A percentile compares a stretch with the other conserved stretches of the same genome.
Evolutionary conservation across 2,888 invertebrate species (phyloP).

Genomic region (Drosophila putrida): DNA sequence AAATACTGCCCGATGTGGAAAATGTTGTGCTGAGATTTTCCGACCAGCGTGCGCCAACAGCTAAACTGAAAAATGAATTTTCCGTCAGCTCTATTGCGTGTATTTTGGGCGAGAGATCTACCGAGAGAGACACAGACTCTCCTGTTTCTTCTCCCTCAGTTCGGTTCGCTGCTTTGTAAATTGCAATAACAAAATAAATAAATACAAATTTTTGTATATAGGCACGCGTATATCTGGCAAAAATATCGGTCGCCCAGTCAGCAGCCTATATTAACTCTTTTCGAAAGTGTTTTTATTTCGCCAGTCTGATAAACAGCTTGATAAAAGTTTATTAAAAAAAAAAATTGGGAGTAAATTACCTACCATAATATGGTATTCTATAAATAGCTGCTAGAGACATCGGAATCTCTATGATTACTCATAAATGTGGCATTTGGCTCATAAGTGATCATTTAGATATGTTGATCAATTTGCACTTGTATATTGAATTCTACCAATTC

Average conservation of each 20-base stretch:
- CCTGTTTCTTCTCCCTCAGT: not conserved
- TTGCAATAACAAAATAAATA: slow-evolving; percentile 70
- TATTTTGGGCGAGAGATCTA: slow-evolving; percentile 53
- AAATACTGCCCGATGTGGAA: slow-evolving; percentile 77
- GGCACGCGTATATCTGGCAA: slow-evolving; percentile 50
- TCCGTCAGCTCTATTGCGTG: slow-evolving; percentile 29
- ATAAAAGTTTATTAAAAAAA: not conserved
- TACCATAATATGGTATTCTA: slow-evolving; percentile 18
- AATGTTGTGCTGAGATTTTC: slow-evolving; percentile 66
- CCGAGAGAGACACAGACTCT: slow-evolving; percentile 1
- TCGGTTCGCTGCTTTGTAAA: slow-evolving; percentile 56
- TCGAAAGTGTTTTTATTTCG: slow-evolving; percentile 41
- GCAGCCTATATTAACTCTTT: slow-evolving; percentile 18
- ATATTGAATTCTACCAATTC: not conserved
- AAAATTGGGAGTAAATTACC: slow-evolving; percentile 31
- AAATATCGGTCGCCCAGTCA: slow-evolving; percentile 39
- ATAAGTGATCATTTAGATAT: slow-evolving; percentile 51
- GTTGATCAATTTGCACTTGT: not conserved
- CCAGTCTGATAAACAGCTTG: slow-evolving; percentile 14
- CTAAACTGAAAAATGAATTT: slow-evolving; percentile 26
- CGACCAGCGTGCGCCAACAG: slow-evolving; percentile 34
- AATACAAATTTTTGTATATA: slow-evolving; percentile 31
- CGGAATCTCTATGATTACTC: slow-evolving; percentile 10
- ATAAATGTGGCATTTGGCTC: not conserved
- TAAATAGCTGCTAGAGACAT: slow-evolving; percentile 17